These are phyloP conservation scores for Stenodera caucasica DNA, from an alignment of 2,888 invertebrate species.

Conservation along the genomic window DNA sequence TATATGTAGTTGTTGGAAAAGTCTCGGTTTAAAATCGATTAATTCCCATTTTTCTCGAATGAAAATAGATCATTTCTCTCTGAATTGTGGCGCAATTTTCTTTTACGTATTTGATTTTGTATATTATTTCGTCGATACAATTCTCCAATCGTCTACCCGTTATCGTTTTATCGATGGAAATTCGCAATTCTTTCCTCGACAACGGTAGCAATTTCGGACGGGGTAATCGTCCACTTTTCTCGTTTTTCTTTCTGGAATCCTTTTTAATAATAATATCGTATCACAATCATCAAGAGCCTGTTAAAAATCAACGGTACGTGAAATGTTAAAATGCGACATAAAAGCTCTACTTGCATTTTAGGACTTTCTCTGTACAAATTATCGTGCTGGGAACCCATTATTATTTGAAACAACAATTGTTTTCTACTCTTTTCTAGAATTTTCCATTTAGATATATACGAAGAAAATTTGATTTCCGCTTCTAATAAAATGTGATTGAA, in stretches of 20 bases:
- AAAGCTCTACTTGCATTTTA: not conserved
- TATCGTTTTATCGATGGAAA: not conserved
- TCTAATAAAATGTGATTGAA: slow-evolving; percentile 1
- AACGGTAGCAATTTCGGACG: not conserved
- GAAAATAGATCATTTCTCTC: no score
- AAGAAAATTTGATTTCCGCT: not conserved
- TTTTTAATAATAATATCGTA: not conserved
- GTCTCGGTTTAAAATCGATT: no score
- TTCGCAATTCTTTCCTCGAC: not conserved
- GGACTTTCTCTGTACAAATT: not conserved
- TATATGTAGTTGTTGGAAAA: no score
- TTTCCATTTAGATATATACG: not conserved
- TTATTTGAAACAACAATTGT: not conserved
- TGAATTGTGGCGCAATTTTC: no score
- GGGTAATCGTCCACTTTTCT: not conserved
- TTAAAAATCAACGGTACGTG: not conserved
- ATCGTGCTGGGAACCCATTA: not conserved
- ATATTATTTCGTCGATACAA: not conserved
- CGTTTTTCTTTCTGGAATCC: not conserved
- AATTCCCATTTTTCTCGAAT: no score
- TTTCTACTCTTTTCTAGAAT: not conserved
- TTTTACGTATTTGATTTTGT: no score
- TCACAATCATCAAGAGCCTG: not conserved
- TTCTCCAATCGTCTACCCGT: not conserved
- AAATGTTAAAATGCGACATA: not conserved